These are phyloP conservation scores for Heliconius hermathena DNA, from an alignment of 1,140 invertebrate species.

Conservation along the genomic window DNA sequence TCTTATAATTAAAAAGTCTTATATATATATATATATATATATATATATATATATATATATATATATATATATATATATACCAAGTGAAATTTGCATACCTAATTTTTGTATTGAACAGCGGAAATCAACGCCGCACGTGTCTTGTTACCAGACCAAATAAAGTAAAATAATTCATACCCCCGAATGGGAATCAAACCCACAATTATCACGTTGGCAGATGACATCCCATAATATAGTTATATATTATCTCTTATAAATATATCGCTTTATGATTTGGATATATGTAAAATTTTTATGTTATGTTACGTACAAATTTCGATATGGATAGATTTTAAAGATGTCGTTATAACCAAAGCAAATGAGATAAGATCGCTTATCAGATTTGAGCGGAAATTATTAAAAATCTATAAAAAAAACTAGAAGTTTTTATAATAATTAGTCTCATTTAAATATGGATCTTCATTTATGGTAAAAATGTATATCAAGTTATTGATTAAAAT, in stretches of 20 bases:
- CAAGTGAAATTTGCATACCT: too few species aligned
- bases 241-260: too few species aligned
- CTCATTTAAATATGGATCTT: not conserved
- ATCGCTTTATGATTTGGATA: not conserved
- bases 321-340: constrained; percentile 1
- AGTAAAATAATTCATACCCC: not conserved
- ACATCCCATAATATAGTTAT: too few species aligned
- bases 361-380: constrained; percentile 7
- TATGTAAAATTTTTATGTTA: not conserved
- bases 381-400: constrained; percentile 3
- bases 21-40: too few species aligned
- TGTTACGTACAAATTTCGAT: not conserved
- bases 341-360: not conserved
- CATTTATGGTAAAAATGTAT: not conserved
- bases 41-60: too few species aligned
- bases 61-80: too few species aligned
- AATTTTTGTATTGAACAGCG: too few species aligned
- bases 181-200: not conserved
- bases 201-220: not conserved
- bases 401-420: not conserved
- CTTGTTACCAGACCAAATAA: too few species aligned
- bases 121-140: too few species aligned
- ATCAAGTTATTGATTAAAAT: not conserved
- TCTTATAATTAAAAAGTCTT: too few species aligned
- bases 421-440: constrained; percentile 8